phyloP scores from a whole-genome alignment of 2,113 vertebrate species.

The Ellobius talpinus region DNA sequence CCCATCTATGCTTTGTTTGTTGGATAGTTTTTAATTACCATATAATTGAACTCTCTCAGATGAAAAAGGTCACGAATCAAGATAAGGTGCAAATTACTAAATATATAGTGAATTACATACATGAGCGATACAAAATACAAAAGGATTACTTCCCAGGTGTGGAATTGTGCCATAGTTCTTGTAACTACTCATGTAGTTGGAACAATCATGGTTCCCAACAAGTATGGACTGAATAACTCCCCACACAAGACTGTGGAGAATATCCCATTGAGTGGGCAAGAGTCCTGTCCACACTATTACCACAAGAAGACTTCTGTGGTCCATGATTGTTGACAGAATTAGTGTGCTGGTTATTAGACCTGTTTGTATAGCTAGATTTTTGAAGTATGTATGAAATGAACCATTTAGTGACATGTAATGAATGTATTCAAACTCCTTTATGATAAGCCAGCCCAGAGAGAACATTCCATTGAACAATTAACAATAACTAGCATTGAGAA shows the following conservation, averaged over 20 bases:
- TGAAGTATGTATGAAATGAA: neutral
- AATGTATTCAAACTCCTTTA: neutral
- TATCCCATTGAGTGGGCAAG: neutral
- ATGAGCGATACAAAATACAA: neutral
- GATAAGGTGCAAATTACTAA: neutral
- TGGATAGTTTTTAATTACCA: neutral
- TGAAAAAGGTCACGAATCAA: constrained; percentile 20
- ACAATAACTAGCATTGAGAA: neutral
- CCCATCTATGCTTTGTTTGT: neutral
- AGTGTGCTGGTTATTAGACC: neutral
- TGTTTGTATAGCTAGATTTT: neutral
- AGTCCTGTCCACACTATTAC: neutral
- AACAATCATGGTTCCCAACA: neutral
- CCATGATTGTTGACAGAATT: neutral
- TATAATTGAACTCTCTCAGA: neutral
- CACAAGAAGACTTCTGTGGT: neutral
- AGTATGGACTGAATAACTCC: neutral
- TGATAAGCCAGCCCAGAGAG: neutral
- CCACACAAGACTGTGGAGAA: neutral
- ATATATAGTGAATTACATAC: neutral
- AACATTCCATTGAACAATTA: neutral
- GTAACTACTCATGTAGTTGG: neutral
- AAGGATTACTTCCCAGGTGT: neutral
- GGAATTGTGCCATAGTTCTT: neutral
- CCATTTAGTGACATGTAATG: neutral